Base-by-base conservation (phyloP, 1,140 invertebrate species). In the Neomicropteryx cornuta region DNA sequence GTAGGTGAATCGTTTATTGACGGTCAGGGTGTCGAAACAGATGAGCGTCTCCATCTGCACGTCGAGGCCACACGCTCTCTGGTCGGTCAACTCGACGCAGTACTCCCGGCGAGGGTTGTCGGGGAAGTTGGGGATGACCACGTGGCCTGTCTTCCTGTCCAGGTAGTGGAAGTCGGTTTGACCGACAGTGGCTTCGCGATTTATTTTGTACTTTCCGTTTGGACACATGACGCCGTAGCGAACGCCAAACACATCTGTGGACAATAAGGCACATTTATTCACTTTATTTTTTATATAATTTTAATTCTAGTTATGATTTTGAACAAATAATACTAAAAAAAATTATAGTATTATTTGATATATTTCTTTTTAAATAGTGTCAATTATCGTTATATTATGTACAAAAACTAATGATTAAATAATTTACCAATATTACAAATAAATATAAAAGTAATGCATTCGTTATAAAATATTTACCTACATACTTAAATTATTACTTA, bases 1-100 rank as follows among this genome's bases (percentile, higher is more conserved):
- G 14, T 44, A 37, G 41, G 56, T 62, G 38, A 62, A 43, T 42
- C 60, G 56, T 27, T 44, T 13, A 13, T 33, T 11, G 35, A 36
- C 32, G 19, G 35, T 43, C 8, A 33, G 32, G n/a, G 50, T 52
- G 29, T 52, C 36, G 33, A 61, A 64, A 35, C 61, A 64, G 2
- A 52, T 47, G 4, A 61, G 50, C 2, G 49, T 51, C n/a, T 43
- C 36, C 4, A 58, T 28, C 17, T 18, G 36, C 11, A 50, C 48
- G n/a, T 51, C 48, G 3, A 42, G 34, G 2, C 52, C 49, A 38
- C 61, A 64, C 13, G 47, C 34, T 5, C 55, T 50, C 2, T 47
- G 47, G 39, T 64, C 59, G 33, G 62, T 60, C 13, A 51, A 43
- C 36, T 62, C 59, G 8, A 64, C 27, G 34, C 61, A 64, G 39